Conservation (phyloP, 2,113 vertebrate species). For the Eubucco bourcierii region DNA sequence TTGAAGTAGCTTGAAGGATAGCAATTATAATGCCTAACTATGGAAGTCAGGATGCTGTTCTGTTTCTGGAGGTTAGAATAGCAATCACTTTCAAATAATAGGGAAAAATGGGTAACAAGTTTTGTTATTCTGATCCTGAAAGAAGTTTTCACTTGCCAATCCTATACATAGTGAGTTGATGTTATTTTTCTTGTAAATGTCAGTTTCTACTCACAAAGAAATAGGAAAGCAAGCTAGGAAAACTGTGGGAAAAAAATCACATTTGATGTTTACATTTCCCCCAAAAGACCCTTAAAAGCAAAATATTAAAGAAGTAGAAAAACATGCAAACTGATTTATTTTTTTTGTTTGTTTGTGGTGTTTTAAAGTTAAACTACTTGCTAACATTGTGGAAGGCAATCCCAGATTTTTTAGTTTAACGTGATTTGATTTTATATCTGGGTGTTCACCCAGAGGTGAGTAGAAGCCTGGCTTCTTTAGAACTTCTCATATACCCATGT, state of each 20-base stretch:
- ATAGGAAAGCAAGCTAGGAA: not conserved
- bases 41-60: not conserved
- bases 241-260: not conserved
- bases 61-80: not conserved
- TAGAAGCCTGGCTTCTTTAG: not conserved
- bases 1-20: not conserved
- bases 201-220: not conserved
- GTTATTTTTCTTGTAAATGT: not conserved
- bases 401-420: not conserved
- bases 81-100: not conserved
- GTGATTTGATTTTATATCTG: not conserved
- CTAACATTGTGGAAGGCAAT: not conserved
- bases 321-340: too few relatives aligned
- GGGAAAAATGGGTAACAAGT: not conserved
- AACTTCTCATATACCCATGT: not conserved
- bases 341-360: too few relatives aligned
- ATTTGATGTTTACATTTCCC: not conserved
- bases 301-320: not conserved
- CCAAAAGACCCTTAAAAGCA: not conserved
- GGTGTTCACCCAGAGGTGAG: not conserved
- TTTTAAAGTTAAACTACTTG: not conserved
- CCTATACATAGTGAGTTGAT: not conserved
- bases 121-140: not conserved
- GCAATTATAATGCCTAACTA: not conserved
- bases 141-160: not conserved